phyloP scores from a whole-genome alignment of 2,113 vertebrate genomes.

The Carassius gibelio region DNA sequence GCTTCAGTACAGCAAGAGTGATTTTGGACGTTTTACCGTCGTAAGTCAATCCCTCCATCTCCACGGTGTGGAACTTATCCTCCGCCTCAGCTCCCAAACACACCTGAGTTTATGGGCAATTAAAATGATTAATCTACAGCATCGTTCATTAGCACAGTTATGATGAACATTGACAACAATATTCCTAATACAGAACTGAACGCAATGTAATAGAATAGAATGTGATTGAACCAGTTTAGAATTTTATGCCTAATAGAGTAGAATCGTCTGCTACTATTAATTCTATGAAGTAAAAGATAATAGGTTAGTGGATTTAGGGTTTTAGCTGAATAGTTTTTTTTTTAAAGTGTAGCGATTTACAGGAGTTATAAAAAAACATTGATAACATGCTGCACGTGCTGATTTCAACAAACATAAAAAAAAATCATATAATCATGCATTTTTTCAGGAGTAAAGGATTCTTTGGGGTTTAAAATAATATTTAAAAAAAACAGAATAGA shows the following conservation, averaged over 20 bases:
- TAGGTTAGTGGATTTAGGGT: background rate
- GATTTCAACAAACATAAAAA: background rate
- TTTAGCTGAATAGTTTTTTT: no score
- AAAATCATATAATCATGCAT: background rate
- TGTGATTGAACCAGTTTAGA: background rate
- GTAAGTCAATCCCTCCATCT: slow-evolving; percentile 76
- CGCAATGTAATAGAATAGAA: background rate
- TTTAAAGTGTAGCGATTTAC: no score
- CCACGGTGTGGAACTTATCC: slow-evolving; percentile 78
- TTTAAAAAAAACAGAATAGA: background rate
- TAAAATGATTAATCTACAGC: background rate
- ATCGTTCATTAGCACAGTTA: no score
- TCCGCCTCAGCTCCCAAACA: slow-evolving; percentile 79
- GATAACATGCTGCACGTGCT: background rate
- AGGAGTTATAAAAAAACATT: background rate
- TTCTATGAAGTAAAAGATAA: background rate
- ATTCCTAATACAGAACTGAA: background rate
- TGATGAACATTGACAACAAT: background rate
- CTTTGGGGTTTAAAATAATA: background rate
- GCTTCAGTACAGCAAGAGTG: slow-evolving; percentile 75
- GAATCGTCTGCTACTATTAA: background rate
- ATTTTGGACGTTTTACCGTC: slow-evolving; percentile 76
- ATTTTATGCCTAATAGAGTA: background rate
- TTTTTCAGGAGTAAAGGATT: background rate
- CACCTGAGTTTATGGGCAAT: slow-evolving; percentile 63